phyloP scores from a whole-genome alignment of 2,797 vertebrate species.

The Clarias platycephalus region DNA sequence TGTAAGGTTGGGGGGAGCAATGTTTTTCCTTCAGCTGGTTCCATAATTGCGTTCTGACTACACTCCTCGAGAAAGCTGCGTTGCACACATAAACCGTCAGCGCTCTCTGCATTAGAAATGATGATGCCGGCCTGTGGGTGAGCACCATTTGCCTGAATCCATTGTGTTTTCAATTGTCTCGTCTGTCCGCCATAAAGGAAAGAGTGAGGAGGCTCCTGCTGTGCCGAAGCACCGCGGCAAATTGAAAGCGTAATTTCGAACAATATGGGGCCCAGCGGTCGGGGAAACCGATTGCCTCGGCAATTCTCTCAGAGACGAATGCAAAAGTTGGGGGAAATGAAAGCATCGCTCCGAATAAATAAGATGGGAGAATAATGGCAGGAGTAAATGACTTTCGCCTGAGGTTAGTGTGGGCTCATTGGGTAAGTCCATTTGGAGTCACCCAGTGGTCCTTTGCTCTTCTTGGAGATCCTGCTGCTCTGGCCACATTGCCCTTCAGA shows the following conservation, averaged over 20 bases:
- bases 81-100: conserved; percentile 43
- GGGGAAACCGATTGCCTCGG: conserved; percentile 67
- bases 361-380: conserved; percentile 66
- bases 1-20: not conserved
- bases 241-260: conserved; percentile 79
- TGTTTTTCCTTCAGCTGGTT: conserved; percentile 19
- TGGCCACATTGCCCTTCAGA: conserved; percentile 58
- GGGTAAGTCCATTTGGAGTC: conserved; percentile 67
- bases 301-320: conserved; percentile 65
- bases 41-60: conserved; percentile 15
- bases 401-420: conserved; percentile 70
- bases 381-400: conserved; percentile 65
- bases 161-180: conserved; percentile 71
- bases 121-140: conserved; percentile 53
- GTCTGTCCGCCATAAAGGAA: conserved; percentile 61
- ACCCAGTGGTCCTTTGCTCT: conserved; percentile 60
- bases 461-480: conserved; percentile 54
- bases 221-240: conserved; percentile 59
- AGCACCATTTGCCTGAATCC: conserved; percentile 52
- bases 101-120: conserved; percentile 45
- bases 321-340: conserved; percentile 70
- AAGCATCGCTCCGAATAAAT: conserved; percentile 70
- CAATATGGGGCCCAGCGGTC: conserved; percentile 69
- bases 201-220: conserved; percentile 59
- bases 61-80: conserved; percentile 13